phyloP scores from a whole-genome alignment of 2,888 invertebrate species.

The Phragmatobia fuliginosa region DNA sequence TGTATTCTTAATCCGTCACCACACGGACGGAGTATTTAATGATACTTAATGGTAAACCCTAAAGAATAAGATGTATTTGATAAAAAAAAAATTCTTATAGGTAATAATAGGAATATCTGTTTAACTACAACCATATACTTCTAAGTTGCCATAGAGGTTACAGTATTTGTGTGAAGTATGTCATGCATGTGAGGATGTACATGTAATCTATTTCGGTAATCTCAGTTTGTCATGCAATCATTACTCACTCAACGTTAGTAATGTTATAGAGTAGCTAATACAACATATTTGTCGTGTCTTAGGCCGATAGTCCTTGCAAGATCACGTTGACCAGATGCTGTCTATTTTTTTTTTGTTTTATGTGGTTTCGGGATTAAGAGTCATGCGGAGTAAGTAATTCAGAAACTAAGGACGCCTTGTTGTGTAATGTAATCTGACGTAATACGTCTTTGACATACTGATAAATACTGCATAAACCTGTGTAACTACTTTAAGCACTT shows the following conservation, averaged over 20 bases:
- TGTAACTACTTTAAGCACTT: neutral
- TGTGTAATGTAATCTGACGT: neutral
- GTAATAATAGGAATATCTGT: too few species aligned
- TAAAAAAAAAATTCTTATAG: too few species aligned
- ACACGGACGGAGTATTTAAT: too few species aligned
- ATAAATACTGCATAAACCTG: neutral
- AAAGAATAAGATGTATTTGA: too few species aligned
- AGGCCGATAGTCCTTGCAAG: neutral
- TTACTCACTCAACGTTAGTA: neutral
- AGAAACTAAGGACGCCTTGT: neutral
- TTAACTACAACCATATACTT: too few species aligned
- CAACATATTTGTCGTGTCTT: neutral
- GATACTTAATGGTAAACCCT: too few species aligned
- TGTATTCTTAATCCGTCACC: too few species aligned
- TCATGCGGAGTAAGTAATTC: neutral
- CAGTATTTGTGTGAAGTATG: neutral
- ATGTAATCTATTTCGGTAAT: neutral
- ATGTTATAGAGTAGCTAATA: neutral
- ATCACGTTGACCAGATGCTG: too few species aligned
- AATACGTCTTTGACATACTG: constrained; percentile 5
- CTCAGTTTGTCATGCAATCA: constrained; percentile 3
- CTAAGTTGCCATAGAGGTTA: neutral
- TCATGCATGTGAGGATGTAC: neutral
- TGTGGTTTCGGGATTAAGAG: neutral
- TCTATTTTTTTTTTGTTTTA: neutral